phyloP scores from a whole-genome alignment of 2,888 invertebrate species.

The Cybosia mesomella region DNA sequence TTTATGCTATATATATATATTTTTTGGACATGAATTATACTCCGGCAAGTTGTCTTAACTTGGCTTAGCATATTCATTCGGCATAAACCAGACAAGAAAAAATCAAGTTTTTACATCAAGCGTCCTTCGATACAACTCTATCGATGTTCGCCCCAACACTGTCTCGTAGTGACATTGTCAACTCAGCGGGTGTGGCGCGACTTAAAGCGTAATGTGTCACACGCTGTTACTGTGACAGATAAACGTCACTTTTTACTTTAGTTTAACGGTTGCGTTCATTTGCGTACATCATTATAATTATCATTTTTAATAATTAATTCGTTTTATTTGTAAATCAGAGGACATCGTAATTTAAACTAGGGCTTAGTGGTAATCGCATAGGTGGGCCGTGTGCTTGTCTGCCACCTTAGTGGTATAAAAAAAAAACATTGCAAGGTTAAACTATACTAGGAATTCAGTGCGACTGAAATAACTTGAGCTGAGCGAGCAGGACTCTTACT shows the following conservation, averaged over 20 bases:
- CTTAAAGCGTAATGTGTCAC: conserved; percentile 39
- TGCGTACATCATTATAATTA: neutral
- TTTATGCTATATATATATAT: too few species aligned
- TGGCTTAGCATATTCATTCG: too few species aligned
- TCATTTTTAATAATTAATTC: neutral
- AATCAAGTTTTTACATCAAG: neutral
- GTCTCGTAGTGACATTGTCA: conserved; percentile 42
- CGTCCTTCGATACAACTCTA: neutral
- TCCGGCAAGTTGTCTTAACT: neutral
- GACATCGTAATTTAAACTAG: neutral
- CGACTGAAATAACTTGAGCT: too few species aligned
- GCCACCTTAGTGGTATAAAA: too few species aligned
- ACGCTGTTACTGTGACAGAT: conserved; percentile 20
- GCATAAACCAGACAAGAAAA: too few species aligned
- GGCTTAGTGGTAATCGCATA: neutral
- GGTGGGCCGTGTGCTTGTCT: too few species aligned
- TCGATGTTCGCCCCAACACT: conserved; percentile 25
- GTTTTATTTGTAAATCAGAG: neutral
- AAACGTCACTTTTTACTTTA: conserved; percentile 33
- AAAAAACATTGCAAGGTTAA: too few species aligned
- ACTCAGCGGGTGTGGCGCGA: conserved; percentile 31
- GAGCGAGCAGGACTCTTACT: too few species aligned
- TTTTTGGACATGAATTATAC: neutral
- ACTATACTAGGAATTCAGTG: too few species aligned
- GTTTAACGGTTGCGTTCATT: conserved; percentile 5